Evolutionary conservation across 2,797 vertebrate species (phyloP), one percentile per base, ranked within the genome.

Genomic region (Oryzias dopingdopingensis): DNA sequence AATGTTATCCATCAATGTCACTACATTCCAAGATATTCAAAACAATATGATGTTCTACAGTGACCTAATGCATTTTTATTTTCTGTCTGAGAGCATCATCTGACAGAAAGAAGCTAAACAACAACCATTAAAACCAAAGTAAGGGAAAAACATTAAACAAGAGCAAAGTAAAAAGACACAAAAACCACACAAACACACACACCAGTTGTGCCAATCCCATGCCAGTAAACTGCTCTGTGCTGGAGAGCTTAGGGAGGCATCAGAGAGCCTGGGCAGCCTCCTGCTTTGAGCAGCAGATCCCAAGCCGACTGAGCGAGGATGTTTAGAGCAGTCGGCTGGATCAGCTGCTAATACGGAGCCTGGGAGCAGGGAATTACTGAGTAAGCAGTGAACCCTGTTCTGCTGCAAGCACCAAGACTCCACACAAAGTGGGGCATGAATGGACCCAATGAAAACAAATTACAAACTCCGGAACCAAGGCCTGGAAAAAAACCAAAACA

Each of bases 211-310:
- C 76, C 77, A 62, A 62, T 59, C 44, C 64, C 10, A 56, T 72
- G 80, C 75, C 80, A 76, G 77, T 82, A 83, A 85, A 82, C 74
- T 73, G 83, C 74, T 86, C 70, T 70, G 79, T 77, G 77, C 70
- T 68, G 69, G 72, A 86, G 80, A 86, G 85, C 85, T 84, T 82
- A 86, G 83, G 68, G 67, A 82, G 63, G 84, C 83, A 82, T 82
- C 79, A 77, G 83, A 72, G 78, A 70, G 77, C 60, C 81, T 32
- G 83, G 77, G 76, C 77, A 76, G 74, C 79, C 64, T 76, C 82
- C 83, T 48, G 74, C 64, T 72, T 80, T 72, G 81, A 80, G 82
- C 79, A 73, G 69, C 67, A 53, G 58, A 78, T 78, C 81, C 74
- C 75, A 62, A 55, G 42, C 76, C 29, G 64, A 73, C 71, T 80